Evolutionary conservation across 2,888 invertebrate species (phyloP).

Genomic region (Terebella lapidaria): DNA sequence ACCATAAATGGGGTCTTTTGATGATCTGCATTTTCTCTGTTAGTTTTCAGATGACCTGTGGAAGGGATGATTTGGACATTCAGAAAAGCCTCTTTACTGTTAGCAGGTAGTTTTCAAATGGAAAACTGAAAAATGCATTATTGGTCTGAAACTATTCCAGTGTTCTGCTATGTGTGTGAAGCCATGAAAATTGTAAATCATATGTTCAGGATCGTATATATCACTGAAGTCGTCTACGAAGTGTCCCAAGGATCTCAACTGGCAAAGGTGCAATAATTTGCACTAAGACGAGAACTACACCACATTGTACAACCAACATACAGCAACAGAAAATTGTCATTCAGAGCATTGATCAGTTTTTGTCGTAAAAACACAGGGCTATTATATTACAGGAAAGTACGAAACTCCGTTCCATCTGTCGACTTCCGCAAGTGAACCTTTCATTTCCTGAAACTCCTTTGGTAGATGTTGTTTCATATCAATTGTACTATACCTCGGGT

Average conservation of each 20-base stretch:
- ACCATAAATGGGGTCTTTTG: no score
- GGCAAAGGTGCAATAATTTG: no score
- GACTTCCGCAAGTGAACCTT: not conserved
- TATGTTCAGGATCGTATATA: not conserved
- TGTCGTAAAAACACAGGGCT: no score
- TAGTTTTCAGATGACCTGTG: conserved; percentile 1
- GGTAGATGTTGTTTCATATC: not conserved
- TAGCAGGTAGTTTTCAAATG: conserved; percentile 5
- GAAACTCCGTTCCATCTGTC: conserved; percentile 1
- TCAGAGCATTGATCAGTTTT: no score
- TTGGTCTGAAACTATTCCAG: not conserved
- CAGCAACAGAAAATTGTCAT: no score
- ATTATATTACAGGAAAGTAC: no score
- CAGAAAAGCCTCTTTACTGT: conserved; percentile 2
- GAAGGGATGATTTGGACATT: not conserved
- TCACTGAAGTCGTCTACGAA: no score
- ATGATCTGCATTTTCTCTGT: not conserved
- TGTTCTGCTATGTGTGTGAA: conserved; percentile 3
- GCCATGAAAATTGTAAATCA: conserved; percentile 3
- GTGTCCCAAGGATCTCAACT: no score
- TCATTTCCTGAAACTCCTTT: not conserved
- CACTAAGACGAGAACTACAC: no score
- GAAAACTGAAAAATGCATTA: conserved; percentile 1
- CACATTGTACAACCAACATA: no score
- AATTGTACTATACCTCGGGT: not conserved